Conservation (phyloP, 2,113 vertebrate species). For the pig (Sus scrofa) region T2T-Sscrofa CM000818.6:67983501-67984000, state of each 20-base stretch:
- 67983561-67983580: not conserved
- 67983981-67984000: constrained; percentile 52
- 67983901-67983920: not conserved
- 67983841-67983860: constrained; percentile 99
- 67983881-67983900: not conserved
- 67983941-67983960: not conserved
- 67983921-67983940: constrained; percentile 58
- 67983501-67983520: not conserved
- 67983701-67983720: constrained; percentile 33
- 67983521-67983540: not conserved
- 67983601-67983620: constrained; percentile 36
- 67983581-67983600: constrained; percentile 42
- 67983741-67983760: constrained; percentile 6
- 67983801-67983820: constrained; percentile 99
- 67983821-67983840: constrained; percentile 98
- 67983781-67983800: constrained; percentile 96
- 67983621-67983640: constrained; percentile 32
- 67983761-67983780: constrained; percentile 56
- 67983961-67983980: constrained; percentile 51
- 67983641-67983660: constrained; percentile 29
- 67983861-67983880: constrained; percentile 93
- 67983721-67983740: not conserved
- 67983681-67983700: constrained; percentile 14
- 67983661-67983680: constrained; percentile 22
- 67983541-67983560: not conserved